phyloP scores from a whole-genome alignment of 2,113 vertebrate species.

The Canis aureus region DNA sequence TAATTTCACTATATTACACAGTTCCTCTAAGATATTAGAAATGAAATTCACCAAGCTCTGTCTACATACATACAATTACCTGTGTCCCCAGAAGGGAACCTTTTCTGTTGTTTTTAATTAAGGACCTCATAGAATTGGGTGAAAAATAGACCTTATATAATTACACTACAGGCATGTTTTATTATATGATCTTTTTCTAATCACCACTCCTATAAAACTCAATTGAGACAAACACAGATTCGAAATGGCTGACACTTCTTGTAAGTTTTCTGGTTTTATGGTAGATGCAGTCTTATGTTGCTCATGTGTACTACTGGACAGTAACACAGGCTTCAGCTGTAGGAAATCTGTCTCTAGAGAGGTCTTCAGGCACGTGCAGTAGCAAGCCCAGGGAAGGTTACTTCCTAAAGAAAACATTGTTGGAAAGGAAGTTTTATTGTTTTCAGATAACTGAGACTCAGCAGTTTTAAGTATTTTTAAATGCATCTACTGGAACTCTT shows the following conservation, averaged over 20 bases:
- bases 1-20: neutral
- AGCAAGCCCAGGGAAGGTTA: neutral
- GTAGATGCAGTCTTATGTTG: neutral
- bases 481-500: neutral
- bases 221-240: neutral
- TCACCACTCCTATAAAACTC: neutral
- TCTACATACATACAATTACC: neutral
- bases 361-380: neutral
- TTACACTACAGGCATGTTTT: neutral
- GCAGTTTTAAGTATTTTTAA: neutral
- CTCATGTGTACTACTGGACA: neutral
- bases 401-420: neutral
- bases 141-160: neutral
- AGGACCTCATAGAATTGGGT: neutral
- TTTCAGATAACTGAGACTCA: neutral
- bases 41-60: neutral
- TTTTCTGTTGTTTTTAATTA: constrained; percentile 5
- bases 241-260: neutral
- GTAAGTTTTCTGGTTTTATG: neutral
- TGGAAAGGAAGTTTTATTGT: neutral
- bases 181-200: neutral
- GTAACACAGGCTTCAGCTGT: neutral
- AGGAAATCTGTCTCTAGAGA: neutral
- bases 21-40: neutral
- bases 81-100: neutral